These are phyloP conservation scores for Timandra comae DNA, from an alignment of 2,888 invertebrate genomes.

Conservation along the genomic window DNA sequence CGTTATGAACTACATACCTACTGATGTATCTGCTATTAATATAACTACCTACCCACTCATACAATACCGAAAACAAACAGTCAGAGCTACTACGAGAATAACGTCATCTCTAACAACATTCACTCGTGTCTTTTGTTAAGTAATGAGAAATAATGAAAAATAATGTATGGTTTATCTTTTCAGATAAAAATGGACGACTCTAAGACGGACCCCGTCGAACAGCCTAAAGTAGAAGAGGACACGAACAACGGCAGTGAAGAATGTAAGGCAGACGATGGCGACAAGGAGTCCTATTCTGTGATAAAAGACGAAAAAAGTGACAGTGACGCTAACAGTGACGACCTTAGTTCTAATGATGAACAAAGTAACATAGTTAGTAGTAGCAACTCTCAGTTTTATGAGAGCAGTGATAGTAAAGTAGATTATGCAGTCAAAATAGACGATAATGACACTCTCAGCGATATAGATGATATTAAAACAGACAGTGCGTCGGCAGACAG, in stretches of 20 bases:
- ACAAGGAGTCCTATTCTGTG: constrained; percentile 37
- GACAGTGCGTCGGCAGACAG: constrained; percentile 75
- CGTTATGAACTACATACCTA: constrained; percentile 1
- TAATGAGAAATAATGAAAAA: not conserved
- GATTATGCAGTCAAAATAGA: constrained; percentile 69
- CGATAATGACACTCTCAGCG: constrained; percentile 71
- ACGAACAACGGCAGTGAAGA: constrained; percentile 20
- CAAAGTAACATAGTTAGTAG: constrained; percentile 55
- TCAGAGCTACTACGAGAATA: not conserved
- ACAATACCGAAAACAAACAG: constrained; percentile 4
- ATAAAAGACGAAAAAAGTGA: constrained; percentile 60
- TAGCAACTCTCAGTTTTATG: constrained; percentile 70
- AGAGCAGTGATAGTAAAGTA: constrained; percentile 70
- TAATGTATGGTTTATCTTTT: constrained; percentile 22
- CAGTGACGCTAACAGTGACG: constrained; percentile 63
- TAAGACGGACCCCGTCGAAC: constrained; percentile 16
- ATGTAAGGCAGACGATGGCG: constrained; percentile 24
- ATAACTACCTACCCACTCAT: constrained; percentile 2
- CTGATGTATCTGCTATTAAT: constrained; percentile 8
- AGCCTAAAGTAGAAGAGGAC: constrained; percentile 19
- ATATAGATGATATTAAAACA: constrained; percentile 71
- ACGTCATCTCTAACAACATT: constrained; percentile 2
- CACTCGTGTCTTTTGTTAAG: not conserved
- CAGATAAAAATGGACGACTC: constrained; percentile 48
- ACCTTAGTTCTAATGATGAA: constrained; percentile 59